Evolutionary conservation across 2,888 invertebrate species (phyloP).

Genomic region (Caenorhabditis plicata): DNA sequence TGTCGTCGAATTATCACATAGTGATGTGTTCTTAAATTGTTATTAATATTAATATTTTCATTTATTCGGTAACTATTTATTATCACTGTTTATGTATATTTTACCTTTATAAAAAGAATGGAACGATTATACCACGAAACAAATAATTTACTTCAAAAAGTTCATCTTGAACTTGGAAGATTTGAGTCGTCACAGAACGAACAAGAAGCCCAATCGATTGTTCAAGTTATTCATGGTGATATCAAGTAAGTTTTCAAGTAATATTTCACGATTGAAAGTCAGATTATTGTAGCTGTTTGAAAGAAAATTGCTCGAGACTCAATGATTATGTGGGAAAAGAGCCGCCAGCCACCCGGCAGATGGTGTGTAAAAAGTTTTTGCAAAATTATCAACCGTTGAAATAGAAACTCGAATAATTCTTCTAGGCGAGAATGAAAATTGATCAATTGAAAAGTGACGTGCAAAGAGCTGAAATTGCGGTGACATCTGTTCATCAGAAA

Average conservation of each 20-base stretch:
- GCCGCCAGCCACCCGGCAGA: constrained; percentile 42
- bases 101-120: constrained; percentile 31
- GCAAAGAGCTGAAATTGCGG: constrained; percentile 42
- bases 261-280: background rate
- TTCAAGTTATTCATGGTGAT: constrained; percentile 49
- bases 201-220: constrained; percentile 54
- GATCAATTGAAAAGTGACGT: constrained; percentile 57
- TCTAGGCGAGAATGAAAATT: constrained; percentile 46
- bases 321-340: constrained; percentile 54
- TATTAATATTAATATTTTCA: no score
- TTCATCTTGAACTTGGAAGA: constrained; percentile 46
- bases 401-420: no score
- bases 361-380: constrained; percentile 14
- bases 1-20: no score
- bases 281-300: constrained; percentile 37
- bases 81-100: no score
- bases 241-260: constrained; percentile 39
- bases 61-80: no score
- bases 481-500: constrained; percentile 47
- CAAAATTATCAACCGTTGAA: no score
- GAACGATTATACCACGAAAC: constrained; percentile 59
- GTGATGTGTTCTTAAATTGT: no score
- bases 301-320: constrained; percentile 43
- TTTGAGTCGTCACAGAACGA: constrained; percentile 54
- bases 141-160: constrained; percentile 47